These are phyloP conservation scores for Temnothorax rugatulus DNA, from an alignment of 2,888 invertebrate species.

Conservation along the genomic window DNA sequence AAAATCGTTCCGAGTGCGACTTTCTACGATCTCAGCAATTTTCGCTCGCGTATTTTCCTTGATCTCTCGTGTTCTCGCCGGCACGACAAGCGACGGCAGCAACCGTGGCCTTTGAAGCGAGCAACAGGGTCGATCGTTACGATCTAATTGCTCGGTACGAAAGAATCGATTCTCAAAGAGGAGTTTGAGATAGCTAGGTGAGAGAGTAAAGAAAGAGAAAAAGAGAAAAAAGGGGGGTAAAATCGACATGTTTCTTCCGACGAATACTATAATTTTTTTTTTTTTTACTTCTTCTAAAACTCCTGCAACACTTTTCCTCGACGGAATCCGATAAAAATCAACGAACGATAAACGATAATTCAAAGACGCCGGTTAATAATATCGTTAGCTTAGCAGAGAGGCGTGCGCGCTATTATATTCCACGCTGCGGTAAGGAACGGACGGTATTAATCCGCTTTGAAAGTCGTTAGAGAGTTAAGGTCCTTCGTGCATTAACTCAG, in stretches of 20 bases:
- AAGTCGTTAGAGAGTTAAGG: slow-evolving; percentile 47
- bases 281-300: not conserved
- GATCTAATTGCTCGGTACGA: slow-evolving; percentile 50
- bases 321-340: slow-evolving; percentile 21
- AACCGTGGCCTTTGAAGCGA: slow-evolving; percentile 49
- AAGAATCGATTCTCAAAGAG: slow-evolving; percentile 39
- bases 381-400: slow-evolving; percentile 1
- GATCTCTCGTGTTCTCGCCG: slow-evolving; percentile 23
- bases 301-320: not conserved
- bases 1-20: not conserved
- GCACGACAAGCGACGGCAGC: slow-evolving; percentile 19
- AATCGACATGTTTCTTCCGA: not conserved
- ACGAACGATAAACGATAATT: slow-evolving; percentile 8
- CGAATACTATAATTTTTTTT: not conserved
- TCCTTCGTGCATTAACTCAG: slow-evolving; percentile 43
- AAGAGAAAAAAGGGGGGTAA: not conserved
- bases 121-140: slow-evolving; percentile 59
- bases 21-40: slow-evolving; percentile 39
- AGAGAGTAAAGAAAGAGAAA: slow-evolving; percentile 7
- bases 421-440: slow-evolving; percentile 10
- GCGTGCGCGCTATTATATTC: slow-evolving; percentile 29
- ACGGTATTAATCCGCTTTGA: slow-evolving; percentile 50
- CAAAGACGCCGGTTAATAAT: slow-evolving; percentile 25
- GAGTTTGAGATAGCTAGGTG: not conserved
- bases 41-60: slow-evolving; percentile 9